A percentile compares a stretch with the other conserved stretches of the same genome.
Conservation (phyloP, 2,113 vertebrate species). For the Coptodon bakossiorum region DNA sequence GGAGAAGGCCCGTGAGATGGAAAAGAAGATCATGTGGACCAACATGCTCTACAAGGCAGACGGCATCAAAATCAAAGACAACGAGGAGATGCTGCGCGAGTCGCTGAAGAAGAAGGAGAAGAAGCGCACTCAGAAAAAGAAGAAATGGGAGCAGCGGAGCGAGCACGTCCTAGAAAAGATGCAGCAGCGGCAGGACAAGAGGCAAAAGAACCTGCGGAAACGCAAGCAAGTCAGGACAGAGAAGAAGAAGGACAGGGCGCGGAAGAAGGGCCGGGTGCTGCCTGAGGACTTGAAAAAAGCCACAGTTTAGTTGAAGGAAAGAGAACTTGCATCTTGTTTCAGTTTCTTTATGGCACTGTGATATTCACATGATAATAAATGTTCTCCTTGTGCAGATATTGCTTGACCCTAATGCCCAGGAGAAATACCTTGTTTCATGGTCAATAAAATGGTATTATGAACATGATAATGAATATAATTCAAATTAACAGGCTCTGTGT, state of each 20-base stretch:
- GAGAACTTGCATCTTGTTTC: not conserved
- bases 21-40: slow-evolving; percentile 88
- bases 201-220: slow-evolving; percentile 80
- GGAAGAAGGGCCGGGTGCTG: slow-evolving; percentile 84
- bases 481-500: no score
- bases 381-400: not conserved
- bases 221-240: slow-evolving; percentile 71
- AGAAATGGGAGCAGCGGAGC: slow-evolving; percentile 75
- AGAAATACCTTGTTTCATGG: not conserved
- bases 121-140: slow-evolving; percentile 63
- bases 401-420: not conserved
- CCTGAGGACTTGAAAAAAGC: slow-evolving; percentile 85
- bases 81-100: slow-evolving; percentile 77
- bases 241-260: slow-evolving; percentile 78
- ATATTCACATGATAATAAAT: not conserved
- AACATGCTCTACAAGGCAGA: slow-evolving; percentile 88
- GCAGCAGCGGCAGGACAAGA: slow-evolving; percentile 84
- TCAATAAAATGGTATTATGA: slow-evolving; percentile 10
- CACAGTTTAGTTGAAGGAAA: not conserved
- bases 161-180: slow-evolving; percentile 79
- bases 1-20: slow-evolving; percentile 75
- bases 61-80: slow-evolving; percentile 84
- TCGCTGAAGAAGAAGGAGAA: slow-evolving; percentile 88
- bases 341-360: not conserved
- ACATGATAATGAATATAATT: not conserved